Conservation (phyloP, 2,113 vertebrate genomes). For the Microtus pennsylvanicus region DNA sequence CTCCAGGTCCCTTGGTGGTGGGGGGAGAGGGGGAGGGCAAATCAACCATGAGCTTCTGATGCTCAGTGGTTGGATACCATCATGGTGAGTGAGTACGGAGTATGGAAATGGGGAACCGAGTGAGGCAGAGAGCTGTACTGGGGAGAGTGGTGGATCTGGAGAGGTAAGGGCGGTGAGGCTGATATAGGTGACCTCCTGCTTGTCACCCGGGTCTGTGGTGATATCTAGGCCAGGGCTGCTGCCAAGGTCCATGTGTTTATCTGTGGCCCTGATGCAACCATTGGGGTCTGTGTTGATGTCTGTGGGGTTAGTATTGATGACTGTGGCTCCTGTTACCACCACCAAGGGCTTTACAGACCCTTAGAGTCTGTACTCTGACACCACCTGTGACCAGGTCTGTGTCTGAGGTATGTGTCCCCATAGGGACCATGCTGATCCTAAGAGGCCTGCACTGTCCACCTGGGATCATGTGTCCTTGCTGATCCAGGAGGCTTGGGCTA, state of each 20-base stretch:
- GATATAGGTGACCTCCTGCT: neutral
- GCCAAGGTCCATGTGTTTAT: neutral
- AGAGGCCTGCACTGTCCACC: neutral
- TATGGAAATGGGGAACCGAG: neutral
- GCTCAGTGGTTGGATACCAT: neutral
- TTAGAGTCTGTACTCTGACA: neutral
- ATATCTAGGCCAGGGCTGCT: neutral
- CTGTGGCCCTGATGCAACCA: neutral
- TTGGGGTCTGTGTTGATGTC: neutral
- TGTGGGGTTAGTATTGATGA: too few species aligned
- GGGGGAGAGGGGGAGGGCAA: neutral
- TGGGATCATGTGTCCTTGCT: neutral
- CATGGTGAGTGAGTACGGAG: neutral
- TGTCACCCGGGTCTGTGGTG: neutral
- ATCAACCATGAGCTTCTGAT: neutral
- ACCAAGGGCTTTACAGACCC: neutral
- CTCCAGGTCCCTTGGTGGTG: too few species aligned
- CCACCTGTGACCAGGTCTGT: neutral
- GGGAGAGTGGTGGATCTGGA: neutral
- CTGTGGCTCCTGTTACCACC: neutral
- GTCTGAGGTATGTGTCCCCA: neutral
- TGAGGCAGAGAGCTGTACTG: neutral
- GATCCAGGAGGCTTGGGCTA: neutral
- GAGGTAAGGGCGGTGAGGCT: neutral
- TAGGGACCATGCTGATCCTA: neutral